Percentiles rank a stretch among this genome's conserved stretches.
Conservation (phyloP, 2,888 invertebrate species). For the Cyaniris semiargus region DNA sequence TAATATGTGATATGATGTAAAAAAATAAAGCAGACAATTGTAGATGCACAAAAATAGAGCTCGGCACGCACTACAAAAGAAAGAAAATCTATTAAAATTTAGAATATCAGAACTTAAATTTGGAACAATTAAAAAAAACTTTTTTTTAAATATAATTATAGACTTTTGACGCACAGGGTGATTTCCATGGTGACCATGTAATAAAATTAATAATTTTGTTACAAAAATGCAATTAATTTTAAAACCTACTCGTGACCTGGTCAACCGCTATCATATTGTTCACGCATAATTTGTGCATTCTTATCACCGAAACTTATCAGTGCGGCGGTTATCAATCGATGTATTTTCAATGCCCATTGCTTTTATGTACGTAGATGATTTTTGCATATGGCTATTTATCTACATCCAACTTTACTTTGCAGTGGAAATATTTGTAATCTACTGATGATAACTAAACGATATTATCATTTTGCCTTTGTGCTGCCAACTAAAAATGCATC, state of each 20-base stretch:
- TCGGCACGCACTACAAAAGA: too few relatives aligned
- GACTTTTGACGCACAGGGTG: too few relatives aligned
- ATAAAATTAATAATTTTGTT: too few relatives aligned
- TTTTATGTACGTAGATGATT: neutral
- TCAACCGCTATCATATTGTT: neutral
- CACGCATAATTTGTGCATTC: conserved; percentile 1
- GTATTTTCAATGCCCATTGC: neutral
- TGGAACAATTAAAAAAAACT: too few relatives aligned
- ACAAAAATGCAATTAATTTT: neutral
- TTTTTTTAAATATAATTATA: too few relatives aligned
- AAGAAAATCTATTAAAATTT: too few relatives aligned
- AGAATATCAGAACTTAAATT: too few relatives aligned
- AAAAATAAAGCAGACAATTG: too few relatives aligned
- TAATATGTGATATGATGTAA: too few relatives aligned
- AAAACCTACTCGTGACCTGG: neutral
- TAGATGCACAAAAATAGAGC: too few relatives aligned
- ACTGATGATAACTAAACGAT: neutral
- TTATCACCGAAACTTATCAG: conserved; percentile 15
- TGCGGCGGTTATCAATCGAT: neutral
- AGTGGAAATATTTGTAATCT: neutral
- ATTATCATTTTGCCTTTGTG: neutral
- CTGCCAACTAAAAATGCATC: neutral
- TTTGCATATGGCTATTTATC: neutral
- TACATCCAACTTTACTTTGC: neutral
- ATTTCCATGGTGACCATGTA: too few relatives aligned